Conservation (phyloP, 2,797 vertebrate genomes). For the Sebastes cheni region DNA sequence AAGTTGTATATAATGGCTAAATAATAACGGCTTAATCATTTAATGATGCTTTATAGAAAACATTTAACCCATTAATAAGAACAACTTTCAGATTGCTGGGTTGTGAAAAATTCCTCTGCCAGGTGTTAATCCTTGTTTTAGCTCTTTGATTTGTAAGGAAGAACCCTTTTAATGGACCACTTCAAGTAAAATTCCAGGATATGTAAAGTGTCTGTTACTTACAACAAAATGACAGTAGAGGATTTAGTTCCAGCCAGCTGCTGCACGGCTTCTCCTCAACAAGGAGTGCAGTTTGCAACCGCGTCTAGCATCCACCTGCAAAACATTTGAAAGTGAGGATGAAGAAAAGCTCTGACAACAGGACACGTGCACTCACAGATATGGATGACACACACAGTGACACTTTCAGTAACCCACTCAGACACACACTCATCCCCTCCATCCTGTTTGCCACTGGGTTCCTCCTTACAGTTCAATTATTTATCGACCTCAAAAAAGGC, state of each 20-base stretch:
- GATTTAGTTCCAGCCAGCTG: background rate
- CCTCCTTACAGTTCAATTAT: slow-evolving; percentile 63
- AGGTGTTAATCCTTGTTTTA: background rate
- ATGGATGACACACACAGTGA: slow-evolving; percentile 5
- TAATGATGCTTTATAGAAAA: background rate
- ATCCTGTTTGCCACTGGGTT: slow-evolving; percentile 51
- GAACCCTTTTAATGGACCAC: background rate
- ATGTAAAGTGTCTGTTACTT: background rate
- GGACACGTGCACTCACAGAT: background rate
- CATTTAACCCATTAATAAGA: background rate
- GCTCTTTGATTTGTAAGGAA: background rate
- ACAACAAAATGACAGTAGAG: background rate
- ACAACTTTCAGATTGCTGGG: background rate
- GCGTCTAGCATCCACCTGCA: slow-evolving; percentile 45
- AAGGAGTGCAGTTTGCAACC: background rate
- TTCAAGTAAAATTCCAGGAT: background rate
- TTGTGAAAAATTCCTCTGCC: background rate
- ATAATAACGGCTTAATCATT: background rate
- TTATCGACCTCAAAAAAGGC: slow-evolving; percentile 53
- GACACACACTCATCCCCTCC: slow-evolving; percentile 21
- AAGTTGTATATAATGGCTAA: background rate
- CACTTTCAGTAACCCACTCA: slow-evolving; percentile 14
- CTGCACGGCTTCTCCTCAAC: background rate
- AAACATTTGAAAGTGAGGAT: slow-evolving; percentile 67
- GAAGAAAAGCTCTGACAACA: slow-evolving; percentile 43